Conservation (phyloP, 2,888 invertebrate species). For the Parascotia fuliginaria region DNA sequence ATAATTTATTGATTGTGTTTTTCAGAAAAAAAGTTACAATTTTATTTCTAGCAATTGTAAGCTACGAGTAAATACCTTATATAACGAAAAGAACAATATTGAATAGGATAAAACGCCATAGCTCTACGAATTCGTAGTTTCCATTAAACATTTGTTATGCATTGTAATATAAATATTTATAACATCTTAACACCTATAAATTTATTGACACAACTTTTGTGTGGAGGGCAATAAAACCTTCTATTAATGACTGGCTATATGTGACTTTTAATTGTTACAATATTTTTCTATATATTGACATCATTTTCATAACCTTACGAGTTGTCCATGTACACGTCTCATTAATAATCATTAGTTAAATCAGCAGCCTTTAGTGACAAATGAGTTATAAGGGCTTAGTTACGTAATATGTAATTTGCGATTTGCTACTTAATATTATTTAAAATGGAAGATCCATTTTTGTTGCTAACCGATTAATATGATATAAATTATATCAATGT, state of each 20-base stretch:
- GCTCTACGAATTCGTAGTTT: neutral
- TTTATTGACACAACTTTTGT: conserved; percentile 5
- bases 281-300: neutral
- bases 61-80: too few species aligned
- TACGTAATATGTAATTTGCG: neutral
- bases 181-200: neutral
- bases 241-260: neutral
- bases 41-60: too few species aligned
- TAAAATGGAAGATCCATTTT: neutral
- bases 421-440: neutral
- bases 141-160: conserved; percentile 3
- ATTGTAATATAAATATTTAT: conserved; percentile 20
- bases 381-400: neutral
- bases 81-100: too few species aligned
- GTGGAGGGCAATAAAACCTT: neutral
- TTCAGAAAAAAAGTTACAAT: too few species aligned
- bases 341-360: neutral
- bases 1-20: too few species aligned
- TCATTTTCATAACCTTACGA: conserved; percentile 3
- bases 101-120: too few species aligned
- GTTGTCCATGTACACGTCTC: conserved; percentile 11
- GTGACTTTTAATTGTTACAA: conserved; percentile 3
- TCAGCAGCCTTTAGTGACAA: conserved; percentile 10
- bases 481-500: too few species aligned
- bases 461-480: neutral